These are phyloP conservation scores for Phorcus lineatus DNA, from an alignment of 2,888 invertebrate species.

Conservation along the genomic window DNA sequence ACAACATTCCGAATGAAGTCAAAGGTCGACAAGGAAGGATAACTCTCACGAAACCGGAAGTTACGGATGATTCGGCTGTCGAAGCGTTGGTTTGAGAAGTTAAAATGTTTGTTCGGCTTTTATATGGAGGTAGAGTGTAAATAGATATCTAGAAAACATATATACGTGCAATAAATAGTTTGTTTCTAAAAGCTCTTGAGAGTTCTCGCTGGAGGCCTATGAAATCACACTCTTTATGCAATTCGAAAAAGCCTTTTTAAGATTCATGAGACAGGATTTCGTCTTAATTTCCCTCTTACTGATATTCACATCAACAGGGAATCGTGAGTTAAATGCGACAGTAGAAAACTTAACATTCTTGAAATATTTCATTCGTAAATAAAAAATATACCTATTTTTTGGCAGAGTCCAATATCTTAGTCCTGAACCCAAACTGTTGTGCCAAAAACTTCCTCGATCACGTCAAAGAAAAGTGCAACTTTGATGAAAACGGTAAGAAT, in stretches of 20 bases:
- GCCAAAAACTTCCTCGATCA: slow-evolving; percentile 45
- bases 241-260: too few relatives aligned
- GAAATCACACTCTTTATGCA: too few relatives aligned
- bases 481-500: slow-evolving; percentile 42
- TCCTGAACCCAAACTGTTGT: slow-evolving; percentile 47
- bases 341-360: too few relatives aligned
- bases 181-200: not conserved
- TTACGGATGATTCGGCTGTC: too few relatives aligned
- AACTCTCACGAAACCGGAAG: too few relatives aligned
- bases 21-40: too few relatives aligned
- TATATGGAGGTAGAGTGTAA: not conserved
- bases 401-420: slow-evolving; percentile 42
- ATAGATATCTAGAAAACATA: not conserved
- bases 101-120: slow-evolving; percentile 3
- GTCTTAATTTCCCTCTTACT: too few relatives aligned
- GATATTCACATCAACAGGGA: too few relatives aligned
- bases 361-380: not conserved
- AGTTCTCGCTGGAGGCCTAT: not conserved
- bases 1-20: too few relatives aligned
- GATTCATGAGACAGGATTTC: too few relatives aligned
- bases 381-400: not conserved
- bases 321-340: too few relatives aligned
- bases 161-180: not conserved
- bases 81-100: too few relatives aligned
- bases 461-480: slow-evolving; percentile 46